Evolutionary conservation across 1,140 invertebrate species (phyloP), one percentile per base, ranked within the genome.

Genomic region (Drosophila leontia): DNA sequence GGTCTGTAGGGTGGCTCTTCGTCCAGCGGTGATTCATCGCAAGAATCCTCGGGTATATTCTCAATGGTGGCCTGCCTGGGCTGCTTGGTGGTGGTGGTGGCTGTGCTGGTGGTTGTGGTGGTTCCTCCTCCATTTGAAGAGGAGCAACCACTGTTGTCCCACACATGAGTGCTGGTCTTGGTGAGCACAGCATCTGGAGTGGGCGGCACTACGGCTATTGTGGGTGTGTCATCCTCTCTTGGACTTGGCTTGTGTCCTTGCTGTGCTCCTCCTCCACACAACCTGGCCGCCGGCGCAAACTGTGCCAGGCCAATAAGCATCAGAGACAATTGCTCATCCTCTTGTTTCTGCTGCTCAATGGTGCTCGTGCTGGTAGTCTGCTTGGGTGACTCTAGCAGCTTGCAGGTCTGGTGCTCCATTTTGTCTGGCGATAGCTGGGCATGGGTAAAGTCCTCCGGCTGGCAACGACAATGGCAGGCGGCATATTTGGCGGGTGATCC

Each of bases 171-270:
- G 42, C 78, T 78, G 34, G 91, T 92, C 67, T 92, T 92, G n/a
- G 91, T 92, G 5, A 92, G 82, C 23, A 85, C 74, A 1, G 93
- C 94, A 74, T 96, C 96, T 2, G 96, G 96, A 5, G 96, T 97
- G 13, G 96, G 95, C 51, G 96, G 96, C 23, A 96, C 94, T 32
- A 97, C 95, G 15, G 96, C 94, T 82, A 97, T 97, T 91, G 95
- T 95, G 19, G 96, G 96, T 48, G 95, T 92, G 11, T 35, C 29
- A 7, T 51, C 48, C 63, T 65, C 15, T 13, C 42, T 50, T n/a
- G 29, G 48, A 5, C 0, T 50, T 9, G 15, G 12, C 45, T 50
- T 50, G 5, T 50, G 48, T 32, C 15, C 48, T n/a, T 15, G 48
- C 19, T 57, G 47, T 9, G 34, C 39, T 55, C 60, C 42, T 26